Conservation (phyloP, 2,797 vertebrate genomes). For the Amniataba percoides region DNA sequence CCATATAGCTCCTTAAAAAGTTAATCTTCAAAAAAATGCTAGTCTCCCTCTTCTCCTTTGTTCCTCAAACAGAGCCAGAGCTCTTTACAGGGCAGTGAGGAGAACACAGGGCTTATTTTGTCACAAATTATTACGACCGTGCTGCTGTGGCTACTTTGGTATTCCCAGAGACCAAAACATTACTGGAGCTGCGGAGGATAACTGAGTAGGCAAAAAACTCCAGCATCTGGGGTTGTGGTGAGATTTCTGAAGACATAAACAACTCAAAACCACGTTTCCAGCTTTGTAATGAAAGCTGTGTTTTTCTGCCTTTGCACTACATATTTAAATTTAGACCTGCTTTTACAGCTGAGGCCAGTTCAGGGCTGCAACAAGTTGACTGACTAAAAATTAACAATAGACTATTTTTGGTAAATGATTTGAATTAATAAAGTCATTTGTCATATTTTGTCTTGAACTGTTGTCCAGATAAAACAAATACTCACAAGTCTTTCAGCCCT, state of each 20-base stretch:
- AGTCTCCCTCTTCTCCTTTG: conserved; percentile 57
- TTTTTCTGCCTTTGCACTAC: background rate
- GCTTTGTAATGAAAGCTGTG: background rate
- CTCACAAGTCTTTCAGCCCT: background rate
- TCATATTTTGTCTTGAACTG: background rate
- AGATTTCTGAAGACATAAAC: conserved; percentile 5
- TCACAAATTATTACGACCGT: conserved; percentile 20
- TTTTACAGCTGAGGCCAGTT: background rate
- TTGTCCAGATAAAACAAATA: background rate
- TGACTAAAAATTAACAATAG: background rate
- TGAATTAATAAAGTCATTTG: background rate
- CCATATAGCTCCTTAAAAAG: conserved; percentile 37
- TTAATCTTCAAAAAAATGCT: conserved; percentile 67
- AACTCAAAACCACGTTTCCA: background rate
- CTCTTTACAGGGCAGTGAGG: conserved; percentile 28
- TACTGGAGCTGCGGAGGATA: background rate
- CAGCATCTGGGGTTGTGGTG: background rate
- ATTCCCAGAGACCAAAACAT: conserved; percentile 10
- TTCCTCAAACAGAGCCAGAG: conserved; percentile 40
- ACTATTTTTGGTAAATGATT: background rate
- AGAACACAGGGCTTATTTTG: conserved; percentile 22
- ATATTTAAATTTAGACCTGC: background rate
- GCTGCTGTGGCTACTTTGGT: conserved; percentile 18
- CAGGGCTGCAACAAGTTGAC: background rate
- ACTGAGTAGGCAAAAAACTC: background rate